Evolutionary conservation across 2,797 vertebrate species (phyloP), one percentile per base, ranked within the genome.

Genomic region (Thunnus albacares): DNA sequence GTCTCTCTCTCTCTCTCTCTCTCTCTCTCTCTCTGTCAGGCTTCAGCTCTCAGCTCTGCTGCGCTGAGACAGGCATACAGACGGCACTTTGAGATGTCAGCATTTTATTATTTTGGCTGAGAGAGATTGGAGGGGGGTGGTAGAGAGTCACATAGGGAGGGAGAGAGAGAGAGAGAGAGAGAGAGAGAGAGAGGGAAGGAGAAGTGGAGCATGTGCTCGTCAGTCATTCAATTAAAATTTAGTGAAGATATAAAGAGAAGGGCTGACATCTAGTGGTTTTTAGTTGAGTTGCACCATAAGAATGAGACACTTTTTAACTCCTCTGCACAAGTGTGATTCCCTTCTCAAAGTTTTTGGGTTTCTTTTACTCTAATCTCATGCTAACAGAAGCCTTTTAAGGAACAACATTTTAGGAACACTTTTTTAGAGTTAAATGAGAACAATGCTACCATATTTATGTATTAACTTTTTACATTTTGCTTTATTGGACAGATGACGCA

Each of bases 71-170:
- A 81, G 79, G 74, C 64, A 91, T 76, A 90, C 88, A 77, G 66
- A 71, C 59, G 33, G 83, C 86, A 90, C 82, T 87, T 90, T 90
- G 92, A 94, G 87, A 92, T 82, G 89, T 94, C 92, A 94, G 92
- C 92, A 89, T 90, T 93, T 93, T 84, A 93, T 91, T 92, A 88
- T 89, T 93, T 91, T 87, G 90, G 90, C 77, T 83, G 84, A 41
- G 68, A 57, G 79, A 58, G 83, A 30, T 4, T 51, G 18, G 41
- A 41, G 57, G n/a, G 24, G 22, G n/a, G 43, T 15, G 22, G 49
- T 5, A 41, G 38, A 41, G 69, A 24, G 57, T 35, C 64, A 57
- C 2, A 55, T 7, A 51, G 24, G 1, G 24, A 24, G 24, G n/a
- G n/a, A n/a, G n/a, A n/a, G n/a, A n/a, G n/a, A n/a, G n/a, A n/a